phyloP scores from a whole-genome alignment of 2,797 vertebrate genomes.

The Florisuga fusca region DNA sequence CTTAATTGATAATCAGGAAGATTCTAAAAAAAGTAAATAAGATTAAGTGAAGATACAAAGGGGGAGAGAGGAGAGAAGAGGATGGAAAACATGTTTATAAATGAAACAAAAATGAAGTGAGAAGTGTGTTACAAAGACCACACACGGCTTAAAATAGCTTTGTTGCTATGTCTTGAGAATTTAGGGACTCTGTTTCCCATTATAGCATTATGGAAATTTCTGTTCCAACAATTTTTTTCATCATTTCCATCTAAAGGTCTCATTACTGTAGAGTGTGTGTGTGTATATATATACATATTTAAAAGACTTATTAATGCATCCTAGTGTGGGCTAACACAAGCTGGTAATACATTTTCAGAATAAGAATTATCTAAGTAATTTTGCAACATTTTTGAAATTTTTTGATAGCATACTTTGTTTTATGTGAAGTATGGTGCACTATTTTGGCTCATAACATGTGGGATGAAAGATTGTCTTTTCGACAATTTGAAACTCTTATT shows the following conservation, averaged over 20 bases:
- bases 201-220: background rate
- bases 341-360: background rate
- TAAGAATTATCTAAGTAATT: background rate
- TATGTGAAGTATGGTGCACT: background rate
- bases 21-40: conserved; percentile 53
- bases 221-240: background rate
- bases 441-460: background rate
- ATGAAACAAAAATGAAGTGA: background rate
- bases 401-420: background rate
- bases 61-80: conserved; percentile 13
- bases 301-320: background rate
- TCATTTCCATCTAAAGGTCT: background rate
- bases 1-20: conserved; percentile 36
- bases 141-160: background rate
- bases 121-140: background rate
- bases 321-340: background rate
- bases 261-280: background rate
- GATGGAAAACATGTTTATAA: background rate
- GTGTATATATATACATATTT: background rate
- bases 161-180: background rate
- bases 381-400: background rate
- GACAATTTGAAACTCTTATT: background rate
- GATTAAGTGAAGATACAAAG: conserved; percentile 36
- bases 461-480: background rate
- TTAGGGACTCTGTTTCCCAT: background rate